Base-by-base conservation (phyloP, 2,888 invertebrate species). In the Blera fallax region DNA sequence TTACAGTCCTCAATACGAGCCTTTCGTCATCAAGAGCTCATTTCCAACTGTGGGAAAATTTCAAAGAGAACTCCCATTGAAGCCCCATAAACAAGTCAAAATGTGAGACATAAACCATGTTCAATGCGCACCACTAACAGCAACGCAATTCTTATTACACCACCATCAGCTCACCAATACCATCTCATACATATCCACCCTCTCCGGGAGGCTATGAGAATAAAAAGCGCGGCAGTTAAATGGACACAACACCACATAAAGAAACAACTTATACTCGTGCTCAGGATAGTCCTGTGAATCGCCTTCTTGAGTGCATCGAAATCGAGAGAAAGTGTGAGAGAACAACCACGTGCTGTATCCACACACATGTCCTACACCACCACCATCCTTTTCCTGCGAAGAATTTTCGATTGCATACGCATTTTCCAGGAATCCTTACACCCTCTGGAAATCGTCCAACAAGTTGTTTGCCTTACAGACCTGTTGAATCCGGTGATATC, bases 1-100 rank as follows among this genome's bases (percentile, higher is more conserved):
- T 18, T 2, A 29, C 8, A 14, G 16, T 64, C 18, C 45, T 16
- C 14, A 32, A 62, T 27, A 18, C 32, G 8, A 60, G 34, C 62
- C 56, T 50, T 48, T 16, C 16, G n/a, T 58, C 27, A 32, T 48
- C 40, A 18, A 72, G 56, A 72, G 72, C 64, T 73, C 65, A 67
- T 73, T 65, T 50, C 43, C 65, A 67, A 80, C 80, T 80, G 80
- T 58, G 50, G 40, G 34, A 80, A 50, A 11, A 32, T 32, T 40
- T 16, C 50, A 21, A 73, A 67, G 80, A 80, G 80, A 73, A 73
- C 67, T 21, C 65, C 72, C 58, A 80, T 50, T 7, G 37, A 73
- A 43, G 65, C 40, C 73, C 73, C 56, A 80, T 80, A 80, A 80
- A 80, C 80, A 80, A 80, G 73, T 80, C 80, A 73, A 73, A 73